These are phyloP conservation scores for Terebella lapidaria DNA, from an alignment of 2,888 invertebrate genomes.

Conservation along the genomic window DNA sequence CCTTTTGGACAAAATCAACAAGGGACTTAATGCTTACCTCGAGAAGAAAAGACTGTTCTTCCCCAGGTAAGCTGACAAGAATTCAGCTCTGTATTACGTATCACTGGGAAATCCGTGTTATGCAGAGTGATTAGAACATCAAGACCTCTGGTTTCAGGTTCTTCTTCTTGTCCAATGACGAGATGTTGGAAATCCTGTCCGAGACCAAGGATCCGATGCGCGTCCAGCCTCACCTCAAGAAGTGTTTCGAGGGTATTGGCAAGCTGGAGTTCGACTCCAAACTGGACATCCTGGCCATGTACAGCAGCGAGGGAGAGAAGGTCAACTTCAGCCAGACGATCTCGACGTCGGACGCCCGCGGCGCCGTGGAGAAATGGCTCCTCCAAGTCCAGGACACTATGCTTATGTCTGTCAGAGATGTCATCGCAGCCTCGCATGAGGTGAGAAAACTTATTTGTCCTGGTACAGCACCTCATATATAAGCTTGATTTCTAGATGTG, in stretches of 20 bases:
- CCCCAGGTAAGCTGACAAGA: slow-evolving; percentile 41
- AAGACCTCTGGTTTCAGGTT: slow-evolving; percentile 36
- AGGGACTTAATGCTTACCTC: slow-evolving; percentile 53
- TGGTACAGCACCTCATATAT: no score
- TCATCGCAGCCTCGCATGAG: slow-evolving; percentile 59
- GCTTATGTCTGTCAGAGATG: slow-evolving; percentile 67
- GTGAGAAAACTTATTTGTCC: no score
- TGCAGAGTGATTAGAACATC: neutral
- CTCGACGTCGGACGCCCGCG: slow-evolving; percentile 70
- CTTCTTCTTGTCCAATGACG: slow-evolving; percentile 55
- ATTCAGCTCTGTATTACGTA: no score
- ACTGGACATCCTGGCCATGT: slow-evolving; percentile 83
- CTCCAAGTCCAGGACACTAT: slow-evolving; percentile 76
- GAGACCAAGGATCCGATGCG: slow-evolving; percentile 54
- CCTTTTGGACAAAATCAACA: slow-evolving; percentile 53
- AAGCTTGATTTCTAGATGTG: no score
- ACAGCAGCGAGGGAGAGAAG: slow-evolving; percentile 73
- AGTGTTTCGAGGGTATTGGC: slow-evolving; percentile 66
- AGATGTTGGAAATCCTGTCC: slow-evolving; percentile 54
- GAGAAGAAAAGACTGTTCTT: slow-evolving; percentile 55
- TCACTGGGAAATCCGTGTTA: neutral
- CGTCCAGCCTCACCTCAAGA: slow-evolving; percentile 54
- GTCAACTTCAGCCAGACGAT: slow-evolving; percentile 72
- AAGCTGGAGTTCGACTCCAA: slow-evolving; percentile 78
- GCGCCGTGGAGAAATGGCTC: slow-evolving; percentile 83